Base-by-base conservation (phyloP, 2,888 invertebrate genomes). In the Synanthedon formicaeformis region DNA sequence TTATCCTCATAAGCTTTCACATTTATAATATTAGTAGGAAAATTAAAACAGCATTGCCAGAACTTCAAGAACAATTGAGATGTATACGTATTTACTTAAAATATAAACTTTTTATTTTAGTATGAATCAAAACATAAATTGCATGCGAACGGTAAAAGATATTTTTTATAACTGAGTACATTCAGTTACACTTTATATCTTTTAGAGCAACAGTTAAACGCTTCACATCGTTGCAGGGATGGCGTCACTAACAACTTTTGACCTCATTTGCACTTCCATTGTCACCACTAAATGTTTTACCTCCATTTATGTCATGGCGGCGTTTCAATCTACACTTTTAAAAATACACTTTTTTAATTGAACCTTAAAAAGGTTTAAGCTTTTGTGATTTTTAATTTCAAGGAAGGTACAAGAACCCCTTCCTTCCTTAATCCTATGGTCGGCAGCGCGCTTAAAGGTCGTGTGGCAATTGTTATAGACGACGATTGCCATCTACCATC, bases 241-340 rank as follows among this genome's bases (percentile, higher is more conserved):
- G 56, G 56, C 62, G 59, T 63, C 61, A 61, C 57, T 60, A 56
- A 55, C 58, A 71, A 73, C 67, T 67, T 67, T 66, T 66, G 65
- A 70, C 70, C 68, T 68, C 71, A 67, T 71, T 72, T 67, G 58
- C 67, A 67, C 63, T 61, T 57, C 58, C 63, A 66, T 69, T 73
- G 67, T 72, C 65, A 61, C 60, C 54, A 52, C 45, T 63, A 66
- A 50, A 64, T 64, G 62, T 60, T 61, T 59, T 61, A 59, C 63
- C 60, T 60, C 55, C 56, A 49, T 49, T 18, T 23, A 49, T 14
- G 16, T 16, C 49, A 49, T 16, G 12, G 23, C 49, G 4, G 49
- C 14, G n/a, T 45, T 45, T 45, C 48, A 45, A 45, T 45, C 48
- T 6, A 45, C 13, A 45, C 14, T 14, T 13, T 45, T 45, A 45